Percentiles rank a stretch among this genome's conserved stretches.
Conservation (phyloP, 2,888 invertebrate species). For the Mesopsocus fuscifrons region DNA sequence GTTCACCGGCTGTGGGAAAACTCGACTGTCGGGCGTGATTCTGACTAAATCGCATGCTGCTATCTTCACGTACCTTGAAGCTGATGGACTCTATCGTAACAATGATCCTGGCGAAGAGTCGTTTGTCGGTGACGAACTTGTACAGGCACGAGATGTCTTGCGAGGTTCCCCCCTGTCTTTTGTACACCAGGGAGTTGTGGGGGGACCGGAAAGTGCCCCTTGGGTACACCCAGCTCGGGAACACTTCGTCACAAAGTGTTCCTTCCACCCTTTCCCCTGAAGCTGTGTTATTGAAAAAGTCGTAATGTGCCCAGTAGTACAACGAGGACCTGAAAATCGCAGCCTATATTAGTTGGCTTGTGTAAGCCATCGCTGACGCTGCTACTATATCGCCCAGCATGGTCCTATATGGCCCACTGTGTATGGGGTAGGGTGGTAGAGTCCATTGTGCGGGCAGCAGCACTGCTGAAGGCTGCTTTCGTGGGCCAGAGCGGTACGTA, state of each 20-base stretch:
- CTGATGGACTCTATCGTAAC: constrained; percentile 57
- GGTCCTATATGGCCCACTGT: too few relatives aligned
- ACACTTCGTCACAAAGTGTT: constrained; percentile 72
- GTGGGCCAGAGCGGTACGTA: background rate
- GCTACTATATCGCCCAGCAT: too few relatives aligned
- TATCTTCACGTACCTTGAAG: constrained; percentile 57
- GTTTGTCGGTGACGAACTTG: constrained; percentile 62
- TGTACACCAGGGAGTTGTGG: constrained; percentile 71
- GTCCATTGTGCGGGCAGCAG: constrained; percentile 13
- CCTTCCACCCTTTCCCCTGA: constrained; percentile 65
- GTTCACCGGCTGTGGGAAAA: too few relatives aligned
- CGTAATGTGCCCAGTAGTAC: constrained; percentile 88
- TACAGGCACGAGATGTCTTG: constrained; percentile 66
- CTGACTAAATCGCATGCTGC: too few relatives aligned
- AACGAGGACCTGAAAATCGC: constrained; percentile 51
- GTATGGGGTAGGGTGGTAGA: too few relatives aligned
- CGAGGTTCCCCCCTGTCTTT: constrained; percentile 29
- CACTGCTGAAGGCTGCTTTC: too few relatives aligned
- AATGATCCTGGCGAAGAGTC: constrained; percentile 64
- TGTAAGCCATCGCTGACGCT: too few relatives aligned
- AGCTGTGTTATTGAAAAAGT: constrained; percentile 80
- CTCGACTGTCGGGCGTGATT: too few relatives aligned
- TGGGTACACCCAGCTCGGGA: constrained; percentile 64
- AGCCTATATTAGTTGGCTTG: too few relatives aligned
- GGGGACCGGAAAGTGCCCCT: constrained; percentile 64